phyloP scores from a whole-genome alignment of 1,140 invertebrate species.

The Araneus ventricosus region DNA sequence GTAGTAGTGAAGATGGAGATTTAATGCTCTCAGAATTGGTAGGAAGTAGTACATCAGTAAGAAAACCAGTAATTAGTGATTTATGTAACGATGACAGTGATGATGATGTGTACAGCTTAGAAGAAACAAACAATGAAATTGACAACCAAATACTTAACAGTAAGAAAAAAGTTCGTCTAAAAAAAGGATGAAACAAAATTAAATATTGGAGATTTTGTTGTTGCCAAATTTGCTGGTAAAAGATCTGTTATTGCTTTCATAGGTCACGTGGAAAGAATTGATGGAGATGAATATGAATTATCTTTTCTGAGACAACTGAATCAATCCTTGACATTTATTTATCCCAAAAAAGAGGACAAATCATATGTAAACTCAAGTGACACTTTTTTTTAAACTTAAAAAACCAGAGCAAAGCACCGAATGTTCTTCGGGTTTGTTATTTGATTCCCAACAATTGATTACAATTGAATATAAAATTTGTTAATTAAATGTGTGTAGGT shows the following conservation, averaged over 20 bases:
- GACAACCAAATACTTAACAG: too few species aligned
- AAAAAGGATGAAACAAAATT: slow-evolving; percentile 17
- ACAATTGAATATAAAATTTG: slow-evolving; percentile 38
- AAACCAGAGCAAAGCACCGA: background rate
- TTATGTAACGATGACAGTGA: too few species aligned
- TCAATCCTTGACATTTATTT: background rate
- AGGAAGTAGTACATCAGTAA: too few species aligned
- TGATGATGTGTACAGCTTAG: too few species aligned
- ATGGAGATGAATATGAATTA: slow-evolving; percentile 18
- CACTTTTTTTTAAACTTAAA: slow-evolving; percentile 23
- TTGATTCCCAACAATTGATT: slow-evolving; percentile 33
- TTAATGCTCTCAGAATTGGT: too few species aligned
- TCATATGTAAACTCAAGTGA: slow-evolving; percentile 28
- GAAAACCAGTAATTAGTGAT: too few species aligned
- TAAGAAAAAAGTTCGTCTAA: too few species aligned
- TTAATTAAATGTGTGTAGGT: background rate
- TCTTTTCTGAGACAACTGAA: slow-evolving; percentile 32
- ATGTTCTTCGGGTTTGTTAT: slow-evolving; percentile 32
- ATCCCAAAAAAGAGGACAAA: too few species aligned
- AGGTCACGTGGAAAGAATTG: slow-evolving; percentile 33
- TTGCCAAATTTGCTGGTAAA: slow-evolving; percentile 28
- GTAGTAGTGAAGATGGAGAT: slow-evolving; percentile 16
- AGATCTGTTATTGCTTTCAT: slow-evolving; percentile 3
- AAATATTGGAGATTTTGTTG: slow-evolving; percentile 41
- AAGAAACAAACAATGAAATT: too few species aligned